Evolutionary conservation across 2,888 invertebrate species (phyloP).

Genomic region (Drosophila pseudotalamancana): DNA sequence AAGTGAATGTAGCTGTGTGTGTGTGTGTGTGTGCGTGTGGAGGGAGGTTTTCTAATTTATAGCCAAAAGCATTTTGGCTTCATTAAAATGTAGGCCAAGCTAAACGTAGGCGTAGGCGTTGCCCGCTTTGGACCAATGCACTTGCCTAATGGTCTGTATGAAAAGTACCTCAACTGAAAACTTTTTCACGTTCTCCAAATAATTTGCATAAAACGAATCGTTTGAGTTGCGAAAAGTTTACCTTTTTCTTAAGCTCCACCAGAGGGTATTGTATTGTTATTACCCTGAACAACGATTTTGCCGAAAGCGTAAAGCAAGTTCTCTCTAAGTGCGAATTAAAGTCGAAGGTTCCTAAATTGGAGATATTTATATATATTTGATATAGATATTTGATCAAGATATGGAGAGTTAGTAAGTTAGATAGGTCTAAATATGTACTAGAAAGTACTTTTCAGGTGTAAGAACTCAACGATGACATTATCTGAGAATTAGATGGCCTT

Average conservation of each 20-base stretch:
- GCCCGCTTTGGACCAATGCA: constrained; percentile 56
- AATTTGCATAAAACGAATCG: constrained; percentile 57
- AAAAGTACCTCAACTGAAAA: constrained; percentile 73
- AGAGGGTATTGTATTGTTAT: neutral
- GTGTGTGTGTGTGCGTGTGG: neutral
- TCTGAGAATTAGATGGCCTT: too few relatives aligned
- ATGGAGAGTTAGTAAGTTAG: too few relatives aligned
- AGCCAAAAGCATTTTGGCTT: constrained; percentile 66
- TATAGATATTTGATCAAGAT: too few relatives aligned
- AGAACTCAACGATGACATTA: too few relatives aligned
- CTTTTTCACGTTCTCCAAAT: constrained; percentile 51
- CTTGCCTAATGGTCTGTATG: constrained; percentile 72
- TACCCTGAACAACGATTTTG: neutral
- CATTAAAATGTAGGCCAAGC: constrained; percentile 63
- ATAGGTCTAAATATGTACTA: too few relatives aligned
- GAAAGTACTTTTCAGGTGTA: too few relatives aligned
- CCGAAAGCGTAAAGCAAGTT: too few relatives aligned
- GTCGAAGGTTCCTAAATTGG: too few relatives aligned
- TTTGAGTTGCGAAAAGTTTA: constrained; percentile 1
- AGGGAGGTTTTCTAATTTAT: constrained; percentile 61
- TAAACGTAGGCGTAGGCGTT: constrained; percentile 28
- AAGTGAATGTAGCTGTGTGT: neutral
- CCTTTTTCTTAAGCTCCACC: neutral
- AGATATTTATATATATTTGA: too few relatives aligned
- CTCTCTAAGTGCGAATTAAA: too few relatives aligned